These are phyloP conservation scores for Macrotus californicus DNA, from an alignment of 2,113 vertebrate genomes.

Conservation along the genomic window DNA sequence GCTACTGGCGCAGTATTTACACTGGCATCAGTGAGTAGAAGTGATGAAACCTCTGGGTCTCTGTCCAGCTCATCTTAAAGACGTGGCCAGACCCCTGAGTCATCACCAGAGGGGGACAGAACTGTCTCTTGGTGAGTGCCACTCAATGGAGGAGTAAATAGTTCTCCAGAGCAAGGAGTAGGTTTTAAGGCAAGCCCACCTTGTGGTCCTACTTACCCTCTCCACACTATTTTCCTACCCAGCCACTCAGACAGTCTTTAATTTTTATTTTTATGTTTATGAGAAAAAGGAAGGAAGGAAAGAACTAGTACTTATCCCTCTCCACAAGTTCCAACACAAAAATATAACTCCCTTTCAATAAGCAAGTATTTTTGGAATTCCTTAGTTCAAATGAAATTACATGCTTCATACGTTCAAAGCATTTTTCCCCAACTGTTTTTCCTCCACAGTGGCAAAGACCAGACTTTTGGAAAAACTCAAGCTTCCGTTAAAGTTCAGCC, in stretches of 20 bases:
- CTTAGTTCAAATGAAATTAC: conserved; percentile 61
- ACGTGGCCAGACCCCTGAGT: not conserved
- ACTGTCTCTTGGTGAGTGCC: not conserved
- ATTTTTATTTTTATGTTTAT: conserved; percentile 46
- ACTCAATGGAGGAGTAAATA: not conserved
- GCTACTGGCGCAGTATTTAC: not conserved
- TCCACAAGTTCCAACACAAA: conserved; percentile 40
- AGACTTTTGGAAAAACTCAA: conserved; percentile 54
- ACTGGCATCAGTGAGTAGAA: not conserved
- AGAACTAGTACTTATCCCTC: conserved; percentile 35
- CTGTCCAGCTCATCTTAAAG: not conserved
- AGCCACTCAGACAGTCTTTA: not conserved
- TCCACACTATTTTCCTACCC: conserved; percentile 7
- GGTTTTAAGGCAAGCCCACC: not conserved
- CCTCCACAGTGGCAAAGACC: conserved; percentile 23
- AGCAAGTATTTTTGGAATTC: conserved; percentile 69
- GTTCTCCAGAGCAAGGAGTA: not conserved
- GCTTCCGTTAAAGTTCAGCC: conserved; percentile 45
- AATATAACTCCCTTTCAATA: conserved; percentile 45
- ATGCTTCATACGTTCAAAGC: conserved; percentile 48
- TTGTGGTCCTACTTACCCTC: not conserved
- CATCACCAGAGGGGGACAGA: not conserved
- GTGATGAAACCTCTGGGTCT: not conserved
- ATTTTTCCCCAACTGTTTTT: conserved; percentile 46
- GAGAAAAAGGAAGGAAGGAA: conserved; percentile 3